Evolutionary conservation across 2,888 invertebrate genomes (phyloP).

Genomic region (Ptychoptera contaminata): DNA sequence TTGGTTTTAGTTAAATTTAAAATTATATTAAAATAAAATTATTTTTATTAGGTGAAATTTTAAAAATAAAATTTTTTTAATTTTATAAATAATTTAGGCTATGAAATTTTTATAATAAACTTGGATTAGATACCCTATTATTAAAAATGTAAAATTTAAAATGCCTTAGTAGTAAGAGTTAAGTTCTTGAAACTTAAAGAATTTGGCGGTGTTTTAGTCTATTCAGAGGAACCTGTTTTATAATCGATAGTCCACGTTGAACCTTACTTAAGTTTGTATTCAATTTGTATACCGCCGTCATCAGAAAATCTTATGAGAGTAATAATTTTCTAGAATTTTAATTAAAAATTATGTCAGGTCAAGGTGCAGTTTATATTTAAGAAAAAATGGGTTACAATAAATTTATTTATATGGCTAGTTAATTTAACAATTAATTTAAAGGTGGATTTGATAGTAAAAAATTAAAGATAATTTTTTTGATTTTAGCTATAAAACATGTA

Average conservation of each 20-base stretch:
- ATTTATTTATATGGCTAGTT: constrained; percentile 29
- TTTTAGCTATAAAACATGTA: constrained; percentile 50
- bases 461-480: constrained; percentile 35
- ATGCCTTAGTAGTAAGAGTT: constrained; percentile 36
- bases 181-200: constrained; percentile 49
- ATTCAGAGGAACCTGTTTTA: constrained; percentile 52
- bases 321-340: constrained; percentile 33
- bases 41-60: constrained; percentile 41
- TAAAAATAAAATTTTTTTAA: constrained; percentile 31
- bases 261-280: constrained; percentile 33
- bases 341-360: constrained; percentile 44
- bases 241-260: constrained; percentile 47
- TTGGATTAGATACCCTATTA: constrained; percentile 58
- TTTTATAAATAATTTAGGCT: constrained; percentile 32
- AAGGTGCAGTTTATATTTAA: constrained; percentile 52
- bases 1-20: constrained; percentile 26
- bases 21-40: constrained; percentile 22
- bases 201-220: constrained; percentile 54
- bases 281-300: constrained; percentile 30
- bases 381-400: constrained; percentile 53
- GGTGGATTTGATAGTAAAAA: constrained; percentile 53
- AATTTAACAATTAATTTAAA: constrained; percentile 38
- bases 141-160: constrained; percentile 29
- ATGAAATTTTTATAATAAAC: constrained; percentile 33
- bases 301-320: constrained; percentile 30